A percentile compares a stretch with the other conserved stretches of the same genome.
phyloP scores from a whole-genome alignment of 2,888 invertebrate genomes.

The Drosophila nr. perissopoda region DNA sequence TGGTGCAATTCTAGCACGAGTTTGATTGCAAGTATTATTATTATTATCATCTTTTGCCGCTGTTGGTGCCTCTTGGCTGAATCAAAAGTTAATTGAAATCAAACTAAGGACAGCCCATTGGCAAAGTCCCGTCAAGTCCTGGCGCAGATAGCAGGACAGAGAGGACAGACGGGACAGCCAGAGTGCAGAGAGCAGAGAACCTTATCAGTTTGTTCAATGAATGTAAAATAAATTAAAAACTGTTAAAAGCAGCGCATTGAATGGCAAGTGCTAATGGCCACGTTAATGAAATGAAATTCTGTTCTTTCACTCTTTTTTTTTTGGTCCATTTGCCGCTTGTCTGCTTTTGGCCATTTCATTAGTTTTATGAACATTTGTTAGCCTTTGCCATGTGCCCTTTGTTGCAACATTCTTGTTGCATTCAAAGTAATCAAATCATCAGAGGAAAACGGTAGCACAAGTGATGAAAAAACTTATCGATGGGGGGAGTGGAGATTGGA shows the following conservation, averaged over 20 bases:
- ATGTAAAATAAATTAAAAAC: conserved; percentile 77
- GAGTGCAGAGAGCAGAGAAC: conserved; percentile 16
- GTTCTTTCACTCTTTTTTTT: neutral
- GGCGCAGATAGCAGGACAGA: conserved; percentile 8
- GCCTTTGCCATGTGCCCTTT: conserved; percentile 44
- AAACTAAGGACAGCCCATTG: conserved; percentile 71
- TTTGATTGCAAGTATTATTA: conserved; percentile 71
- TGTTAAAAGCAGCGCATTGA: conserved; percentile 71
- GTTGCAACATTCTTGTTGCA: conserved; percentile 33
- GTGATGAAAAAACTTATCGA: neutral
- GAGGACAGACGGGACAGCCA: conserved; percentile 6
- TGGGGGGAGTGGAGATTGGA: neutral
- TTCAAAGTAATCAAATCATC: conserved; percentile 64
- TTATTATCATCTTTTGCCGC: conserved; percentile 59
- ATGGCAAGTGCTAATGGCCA: conserved; percentile 76
- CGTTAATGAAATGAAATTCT: conserved; percentile 71
- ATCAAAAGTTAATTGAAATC: conserved; percentile 81
- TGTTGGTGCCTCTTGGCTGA: conserved; percentile 50
- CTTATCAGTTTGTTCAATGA: conserved; percentile 72
- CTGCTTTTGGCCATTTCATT: conserved; percentile 51
- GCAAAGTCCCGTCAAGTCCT: conserved; percentile 25
- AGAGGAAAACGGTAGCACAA: conserved; percentile 15
- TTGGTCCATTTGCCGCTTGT: conserved; percentile 1
- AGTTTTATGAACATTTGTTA: conserved; percentile 61
- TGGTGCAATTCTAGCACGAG: conserved; percentile 61